phyloP scores from a whole-genome alignment of 2,888 invertebrate genomes.

The Pachymerium ferrugineum region DNA sequence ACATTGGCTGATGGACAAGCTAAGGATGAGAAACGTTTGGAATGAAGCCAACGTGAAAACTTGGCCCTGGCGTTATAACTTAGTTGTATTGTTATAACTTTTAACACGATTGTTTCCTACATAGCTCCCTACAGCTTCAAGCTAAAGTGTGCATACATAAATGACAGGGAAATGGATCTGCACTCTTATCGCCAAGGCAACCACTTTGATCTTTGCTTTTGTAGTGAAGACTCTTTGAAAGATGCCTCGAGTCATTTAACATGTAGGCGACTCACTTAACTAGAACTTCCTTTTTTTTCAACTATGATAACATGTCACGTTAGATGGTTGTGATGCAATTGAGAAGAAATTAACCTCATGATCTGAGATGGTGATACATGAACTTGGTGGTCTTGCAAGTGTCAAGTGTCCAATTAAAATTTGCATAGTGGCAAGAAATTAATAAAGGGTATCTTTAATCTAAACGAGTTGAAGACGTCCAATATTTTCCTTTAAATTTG shows the following conservation, averaged over 20 bases:
- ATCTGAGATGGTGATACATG: no score
- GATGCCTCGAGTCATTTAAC: neutral
- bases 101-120: neutral
- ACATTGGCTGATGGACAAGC: conserved; percentile 14
- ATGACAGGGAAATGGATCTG: neutral
- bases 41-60: neutral
- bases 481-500: no score
- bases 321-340: neutral
- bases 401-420: no score
- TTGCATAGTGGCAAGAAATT: no score
- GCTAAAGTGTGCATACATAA: neutral
- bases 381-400: no score
- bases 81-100: conserved; percentile 12
- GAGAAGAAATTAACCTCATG: neutral
- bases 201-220: neutral
- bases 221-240: neutral
- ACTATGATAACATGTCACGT: neutral
- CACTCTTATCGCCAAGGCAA: neutral
- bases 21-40: neutral
- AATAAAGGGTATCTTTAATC: no score
- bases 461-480: no score
- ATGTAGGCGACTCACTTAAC: conserved; percentile 3
- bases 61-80: no score
- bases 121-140: neutral
- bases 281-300: no score